Evolutionary conservation across 2,888 invertebrate genomes (phyloP).

Genomic region (Oscheius sp.): DNA sequence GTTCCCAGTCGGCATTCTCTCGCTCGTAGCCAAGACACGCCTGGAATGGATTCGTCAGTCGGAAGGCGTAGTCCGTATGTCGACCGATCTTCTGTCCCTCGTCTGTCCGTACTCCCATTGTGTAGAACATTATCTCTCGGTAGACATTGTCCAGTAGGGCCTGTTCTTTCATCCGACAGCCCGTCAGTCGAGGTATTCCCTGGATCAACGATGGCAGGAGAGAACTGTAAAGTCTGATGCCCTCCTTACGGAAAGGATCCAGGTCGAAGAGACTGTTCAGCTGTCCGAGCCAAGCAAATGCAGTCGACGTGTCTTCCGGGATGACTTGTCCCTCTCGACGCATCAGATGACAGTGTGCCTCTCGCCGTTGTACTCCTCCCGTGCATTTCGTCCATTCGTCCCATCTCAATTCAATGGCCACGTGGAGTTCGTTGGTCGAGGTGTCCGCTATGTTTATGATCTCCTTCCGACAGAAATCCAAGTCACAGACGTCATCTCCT

Average conservation of each 20-base stretch:
- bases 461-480: conserved; percentile 19
- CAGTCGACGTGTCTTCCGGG: conserved; percentile 28
- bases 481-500: conserved; percentile 13
- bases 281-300: conserved; percentile 40
- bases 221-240: conserved; percentile 48
- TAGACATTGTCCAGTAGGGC: conserved; percentile 41
- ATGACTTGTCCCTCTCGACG: conserved; percentile 37
- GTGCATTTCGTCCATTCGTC: conserved; percentile 46
- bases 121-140: conserved; percentile 40
- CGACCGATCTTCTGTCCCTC: conserved; percentile 9
- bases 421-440: conserved; percentile 34
- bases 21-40: conserved; percentile 39
- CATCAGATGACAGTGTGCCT: conserved; percentile 48
- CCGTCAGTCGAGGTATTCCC: background rate
- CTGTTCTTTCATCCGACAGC: conserved; percentile 18
- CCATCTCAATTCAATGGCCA: conserved; percentile 51
- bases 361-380: conserved; percentile 44
- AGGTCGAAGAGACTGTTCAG: conserved; percentile 43
- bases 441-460: conserved; percentile 20
- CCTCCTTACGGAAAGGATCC: conserved; percentile 42
- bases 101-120: conserved; percentile 40
- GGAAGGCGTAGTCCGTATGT: conserved; percentile 20
- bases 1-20: conserved; percentile 9
- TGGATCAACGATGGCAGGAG: conserved; percentile 41
- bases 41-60: conserved; percentile 46